Percentiles rank a stretch among this genome's conserved stretches.
These are phyloP conservation scores for Cotesia chilonis DNA, from an alignment of 1,140 invertebrate genomes.

Conservation along the genomic window DNA sequence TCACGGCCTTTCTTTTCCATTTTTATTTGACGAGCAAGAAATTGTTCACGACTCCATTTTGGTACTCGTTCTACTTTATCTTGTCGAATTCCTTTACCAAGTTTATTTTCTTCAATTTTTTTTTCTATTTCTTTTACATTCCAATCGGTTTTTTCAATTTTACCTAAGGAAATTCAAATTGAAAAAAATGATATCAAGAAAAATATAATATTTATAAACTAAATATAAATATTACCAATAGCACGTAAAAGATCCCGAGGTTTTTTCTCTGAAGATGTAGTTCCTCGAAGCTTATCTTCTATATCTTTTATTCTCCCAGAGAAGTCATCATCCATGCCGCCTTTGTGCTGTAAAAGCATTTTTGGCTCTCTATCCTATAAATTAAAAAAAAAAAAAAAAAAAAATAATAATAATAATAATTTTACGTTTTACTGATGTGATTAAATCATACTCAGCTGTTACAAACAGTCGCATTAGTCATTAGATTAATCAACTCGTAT, in stretches of 20 bases:
- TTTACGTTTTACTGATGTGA: background rate
- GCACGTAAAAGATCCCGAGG: slow-evolving; percentile 86
- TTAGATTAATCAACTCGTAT: too few relatives aligned
- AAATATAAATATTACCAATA: slow-evolving; percentile 68
- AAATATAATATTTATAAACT: slow-evolving; percentile 1
- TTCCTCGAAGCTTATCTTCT: slow-evolving; percentile 73
- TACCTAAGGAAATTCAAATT: slow-evolving; percentile 64
- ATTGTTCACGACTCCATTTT: slow-evolving; percentile 90
- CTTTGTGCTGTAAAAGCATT: slow-evolving; percentile 67
- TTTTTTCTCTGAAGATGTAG: slow-evolving; percentile 74
- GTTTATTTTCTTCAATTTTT: slow-evolving; percentile 86
- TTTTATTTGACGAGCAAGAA: slow-evolving; percentile 81
- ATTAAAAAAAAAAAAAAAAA: slow-evolving; percentile 26
- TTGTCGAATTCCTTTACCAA: slow-evolving; percentile 71
- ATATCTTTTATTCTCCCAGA: slow-evolving; percentile 76
- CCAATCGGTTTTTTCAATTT: slow-evolving; percentile 92
- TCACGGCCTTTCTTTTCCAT: slow-evolving; percentile 74
- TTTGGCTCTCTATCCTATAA: slow-evolving; percentile 74
- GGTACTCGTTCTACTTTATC: slow-evolving; percentile 82
- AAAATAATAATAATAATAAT: background rate
- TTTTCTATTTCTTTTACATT: slow-evolving; percentile 91
- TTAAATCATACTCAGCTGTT: background rate
- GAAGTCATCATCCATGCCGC: slow-evolving; percentile 73
- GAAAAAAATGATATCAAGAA: slow-evolving; percentile 23
- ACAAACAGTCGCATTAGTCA: background rate